These are phyloP conservation scores for Centropus unirufus DNA, from an alignment of 2,113 vertebrate genomes.

Conservation along the genomic window DNA sequence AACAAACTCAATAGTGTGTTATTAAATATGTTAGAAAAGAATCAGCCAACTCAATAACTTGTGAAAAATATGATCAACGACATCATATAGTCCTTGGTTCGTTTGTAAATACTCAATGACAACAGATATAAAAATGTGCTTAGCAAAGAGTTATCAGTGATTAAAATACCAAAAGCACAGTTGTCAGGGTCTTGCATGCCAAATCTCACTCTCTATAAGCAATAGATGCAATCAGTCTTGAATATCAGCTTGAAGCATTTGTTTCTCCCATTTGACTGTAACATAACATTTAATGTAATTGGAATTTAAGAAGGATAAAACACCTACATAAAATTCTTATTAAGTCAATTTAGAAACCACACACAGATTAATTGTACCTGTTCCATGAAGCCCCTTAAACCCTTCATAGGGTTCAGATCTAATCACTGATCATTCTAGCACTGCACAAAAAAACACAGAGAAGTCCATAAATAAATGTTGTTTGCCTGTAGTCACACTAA, in stretches of 20 bases:
- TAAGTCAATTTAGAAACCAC: background rate
- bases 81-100: background rate
- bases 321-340: background rate
- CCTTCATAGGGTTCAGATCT: background rate
- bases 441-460: background rate
- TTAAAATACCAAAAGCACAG: background rate
- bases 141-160: background rate
- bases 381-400: background rate
- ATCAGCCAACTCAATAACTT: background rate
- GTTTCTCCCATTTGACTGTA: background rate
- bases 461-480: background rate
- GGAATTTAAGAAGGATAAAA: background rate
- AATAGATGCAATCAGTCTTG: background rate
- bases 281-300: conserved; percentile 2
- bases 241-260: background rate
- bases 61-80: background rate
- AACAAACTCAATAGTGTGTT: background rate
- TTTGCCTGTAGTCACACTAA: conserved; percentile 1
- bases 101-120: background rate
- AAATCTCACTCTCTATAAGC: background rate
- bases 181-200: background rate
- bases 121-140: background rate
- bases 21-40: background rate
- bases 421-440: background rate
- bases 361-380: background rate